Conservation (phyloP, 2,113 vertebrate genomes). For the Felis chaus region DNA sequence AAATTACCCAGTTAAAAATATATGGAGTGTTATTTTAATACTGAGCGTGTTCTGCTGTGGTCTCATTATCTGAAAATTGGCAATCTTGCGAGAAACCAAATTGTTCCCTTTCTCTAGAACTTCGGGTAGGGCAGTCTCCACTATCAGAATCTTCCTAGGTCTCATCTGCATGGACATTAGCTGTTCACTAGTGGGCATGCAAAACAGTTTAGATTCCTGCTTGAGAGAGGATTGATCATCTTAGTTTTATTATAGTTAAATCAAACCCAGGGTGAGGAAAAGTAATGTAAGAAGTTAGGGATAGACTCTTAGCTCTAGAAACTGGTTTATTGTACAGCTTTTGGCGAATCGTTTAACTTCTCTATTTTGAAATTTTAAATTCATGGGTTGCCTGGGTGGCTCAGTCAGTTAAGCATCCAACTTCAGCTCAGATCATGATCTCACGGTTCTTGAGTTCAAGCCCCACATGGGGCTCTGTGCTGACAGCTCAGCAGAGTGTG, state of each 20-base stretch:
- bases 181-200: background rate
- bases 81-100: conserved; percentile 35
- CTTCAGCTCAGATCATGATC: too few species aligned
- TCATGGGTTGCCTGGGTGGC: too few species aligned
- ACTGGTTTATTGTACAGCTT: background rate
- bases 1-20: conserved; percentile 13
- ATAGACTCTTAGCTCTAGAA: conserved; percentile 33
- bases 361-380: conserved; percentile 44
- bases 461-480: too few species aligned
- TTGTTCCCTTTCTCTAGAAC: background rate
- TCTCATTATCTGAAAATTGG: background rate
- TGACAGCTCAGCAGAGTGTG: too few species aligned
- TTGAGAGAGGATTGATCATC: background rate
- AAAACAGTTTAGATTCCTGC: background rate
- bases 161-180: background rate
- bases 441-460: too few species aligned
- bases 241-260: background rate
- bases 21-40: background rate
- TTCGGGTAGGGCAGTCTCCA: background rate
- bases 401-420: too few species aligned
- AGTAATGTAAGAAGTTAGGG: background rate
- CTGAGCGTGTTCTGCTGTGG: background rate
- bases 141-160: background rate
- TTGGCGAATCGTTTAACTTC: conserved; percentile 14
- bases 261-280: conserved; percentile 11